Conservation (phyloP, 2,888 invertebrate genomes). For the Mamestra brassicae region DNA sequence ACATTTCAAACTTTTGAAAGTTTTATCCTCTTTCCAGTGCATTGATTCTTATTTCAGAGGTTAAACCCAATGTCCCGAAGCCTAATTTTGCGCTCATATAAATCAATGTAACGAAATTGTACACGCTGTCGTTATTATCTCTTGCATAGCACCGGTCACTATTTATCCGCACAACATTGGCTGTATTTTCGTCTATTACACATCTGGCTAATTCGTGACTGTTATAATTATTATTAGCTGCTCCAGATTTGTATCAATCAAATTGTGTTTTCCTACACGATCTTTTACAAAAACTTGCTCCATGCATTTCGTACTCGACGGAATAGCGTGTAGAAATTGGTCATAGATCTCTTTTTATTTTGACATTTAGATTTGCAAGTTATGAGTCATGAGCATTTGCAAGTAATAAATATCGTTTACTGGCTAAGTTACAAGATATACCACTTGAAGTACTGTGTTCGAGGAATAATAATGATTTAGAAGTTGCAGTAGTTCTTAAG, state of each 20-base stretch:
- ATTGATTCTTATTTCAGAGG: not conserved
- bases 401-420: conserved; percentile 22
- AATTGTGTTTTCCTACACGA: conserved; percentile 34
- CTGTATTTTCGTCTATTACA: conserved; percentile 50
- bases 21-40: not conserved
- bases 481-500: conserved; percentile 24
- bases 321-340: conserved; percentile 27
- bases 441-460: conserved; percentile 20
- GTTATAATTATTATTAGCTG: conserved; percentile 48
- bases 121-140: conserved; percentile 25
- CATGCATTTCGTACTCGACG: conserved; percentile 23
- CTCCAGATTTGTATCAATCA: conserved; percentile 49
- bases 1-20: not conserved
- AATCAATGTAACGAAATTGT: conserved; percentile 11
- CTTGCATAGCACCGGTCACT: conserved; percentile 18
- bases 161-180: conserved; percentile 29
- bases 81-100: not conserved
- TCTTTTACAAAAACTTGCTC: conserved; percentile 23
- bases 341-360: conserved; percentile 42
- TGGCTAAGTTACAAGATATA: conserved; percentile 8
- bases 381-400: conserved; percentile 11
- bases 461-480: conserved; percentile 24
- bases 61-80: not conserved
- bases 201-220: conserved; percentile 53
- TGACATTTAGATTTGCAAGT: conserved; percentile 21